Evolutionary conservation across 2,113 vertebrate genomes (phyloP).

Genomic region (Martes martes): DNA sequence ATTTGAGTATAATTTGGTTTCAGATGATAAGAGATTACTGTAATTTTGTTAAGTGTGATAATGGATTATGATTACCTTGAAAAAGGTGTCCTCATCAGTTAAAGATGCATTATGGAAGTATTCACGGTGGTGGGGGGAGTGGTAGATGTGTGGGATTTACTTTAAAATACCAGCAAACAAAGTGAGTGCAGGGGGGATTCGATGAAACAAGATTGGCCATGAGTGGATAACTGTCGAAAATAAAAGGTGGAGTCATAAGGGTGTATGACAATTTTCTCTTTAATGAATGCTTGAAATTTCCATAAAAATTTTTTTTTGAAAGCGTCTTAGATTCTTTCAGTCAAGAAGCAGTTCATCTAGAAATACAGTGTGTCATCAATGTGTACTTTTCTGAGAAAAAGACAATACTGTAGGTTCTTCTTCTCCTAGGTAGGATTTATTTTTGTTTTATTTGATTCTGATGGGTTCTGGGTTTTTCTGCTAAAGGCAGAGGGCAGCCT

Average conservation of each 20-base stretch:
- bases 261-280: neutral
- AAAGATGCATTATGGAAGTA: neutral
- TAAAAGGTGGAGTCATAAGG: neutral
- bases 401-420: neutral
- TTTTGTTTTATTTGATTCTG: slow-evolving; percentile 8
- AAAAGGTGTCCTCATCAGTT: neutral
- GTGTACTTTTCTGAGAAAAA: slow-evolving; percentile 4
- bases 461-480: slow-evolving; percentile 3
- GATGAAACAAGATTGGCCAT: neutral
- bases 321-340: neutral
- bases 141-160: neutral
- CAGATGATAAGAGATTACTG: neutral
- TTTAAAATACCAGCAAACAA: neutral
- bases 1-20: neutral
- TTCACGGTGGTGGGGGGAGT: neutral
- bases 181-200: neutral
- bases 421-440: slow-evolving; percentile 18
- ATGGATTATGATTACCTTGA: neutral
- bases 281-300: neutral
- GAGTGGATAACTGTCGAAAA: neutral
- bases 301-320: neutral
- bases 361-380: slow-evolving; percentile 14
- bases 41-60: slow-evolving; percentile 26
- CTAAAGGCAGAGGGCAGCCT: neutral
- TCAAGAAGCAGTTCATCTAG: slow-evolving; percentile 28